Base-by-base conservation (phyloP, 1,140 invertebrate species). In the Zaprionus ornatus region DNA sequence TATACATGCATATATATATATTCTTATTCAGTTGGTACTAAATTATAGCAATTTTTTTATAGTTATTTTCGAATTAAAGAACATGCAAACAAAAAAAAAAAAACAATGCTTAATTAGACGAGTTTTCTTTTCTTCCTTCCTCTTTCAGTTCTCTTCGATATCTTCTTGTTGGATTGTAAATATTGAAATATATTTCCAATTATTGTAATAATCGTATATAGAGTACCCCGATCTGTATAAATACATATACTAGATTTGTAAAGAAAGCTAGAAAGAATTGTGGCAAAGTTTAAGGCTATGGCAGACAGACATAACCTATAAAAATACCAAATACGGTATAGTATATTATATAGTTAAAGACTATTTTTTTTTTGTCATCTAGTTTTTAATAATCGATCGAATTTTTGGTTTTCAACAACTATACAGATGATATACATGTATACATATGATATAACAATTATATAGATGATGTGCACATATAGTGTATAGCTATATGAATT, bases 301-400 rank as follows among this genome's bases (percentile, higher is more conserved):
- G 25, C 12, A 54, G 23, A 21, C 54, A 32, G 40, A 57, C 21
- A 27, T 17, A 57, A 15, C 25, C 17, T 25, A 55, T 13, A 21
- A 19, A 61, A n/a, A 23, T 13, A 6, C 40, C 19, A 40, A 37
- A 42, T 55, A 54, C 3, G 17, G 50, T 45, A 32, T 32, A 45
- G n/a, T 65, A 60, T 60, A 68, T 52, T 40, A 37, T 21, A 66
- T n/a, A 67, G 3, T 23, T 7, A 50, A 35, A 48, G 32, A n/a
- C n/a, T n/a, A n/a, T n/a, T n/a, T n/a, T 60, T 68, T 68, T 59
- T 68, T 65, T 17, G 29, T 27, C 21, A 10, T 27, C 42, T 68
- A 68, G 55, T 25, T 68, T 50, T 68, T 37, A 64, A 62, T 55
- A 66, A 67, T 59, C 32, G 45, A 67, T 57, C 27, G 64, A 67